Evolutionary conservation across 2,113 vertebrate species (phyloP).

Genomic region (Maylandia zebra): DNA sequence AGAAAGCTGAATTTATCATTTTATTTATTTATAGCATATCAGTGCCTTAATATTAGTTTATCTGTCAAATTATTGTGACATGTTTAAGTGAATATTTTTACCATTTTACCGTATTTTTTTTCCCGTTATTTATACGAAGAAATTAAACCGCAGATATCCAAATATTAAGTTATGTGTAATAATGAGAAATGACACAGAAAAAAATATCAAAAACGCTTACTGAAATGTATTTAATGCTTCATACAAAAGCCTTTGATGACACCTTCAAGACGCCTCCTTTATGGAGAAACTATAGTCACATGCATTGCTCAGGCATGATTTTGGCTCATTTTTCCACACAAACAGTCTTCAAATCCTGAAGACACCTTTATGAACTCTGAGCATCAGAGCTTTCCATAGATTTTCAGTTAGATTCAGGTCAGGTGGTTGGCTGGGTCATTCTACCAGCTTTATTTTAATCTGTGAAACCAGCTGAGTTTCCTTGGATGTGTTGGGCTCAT

Average conservation of each 20-base stretch:
- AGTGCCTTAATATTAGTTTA: neutral
- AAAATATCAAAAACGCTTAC: fast-evolving
- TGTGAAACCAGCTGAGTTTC: neutral
- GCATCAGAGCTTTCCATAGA: neutral
- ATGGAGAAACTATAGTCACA: neutral
- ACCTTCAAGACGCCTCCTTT: neutral
- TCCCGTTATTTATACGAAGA: neutral
- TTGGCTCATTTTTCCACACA: neutral
- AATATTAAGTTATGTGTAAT: neutral
- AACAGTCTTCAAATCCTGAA: neutral
- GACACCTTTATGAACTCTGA: neutral
- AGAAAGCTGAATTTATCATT: neutral
- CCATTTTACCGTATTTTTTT: too few species aligned
- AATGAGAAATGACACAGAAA: neutral
- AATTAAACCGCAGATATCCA: fast-evolving
- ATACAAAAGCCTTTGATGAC: neutral
- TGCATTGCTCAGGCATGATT: neutral
- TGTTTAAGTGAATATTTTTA: neutral
- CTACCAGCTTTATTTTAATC: neutral
- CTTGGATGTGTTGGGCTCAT: neutral
- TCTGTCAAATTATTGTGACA: neutral
- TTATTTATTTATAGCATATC: neutral
- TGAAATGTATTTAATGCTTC: neutral
- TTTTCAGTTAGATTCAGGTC: neutral
- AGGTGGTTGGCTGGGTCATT: neutral